Evolutionary conservation across 2,888 invertebrate species (phyloP).

Genomic region (Halictus ligatus): DNA sequence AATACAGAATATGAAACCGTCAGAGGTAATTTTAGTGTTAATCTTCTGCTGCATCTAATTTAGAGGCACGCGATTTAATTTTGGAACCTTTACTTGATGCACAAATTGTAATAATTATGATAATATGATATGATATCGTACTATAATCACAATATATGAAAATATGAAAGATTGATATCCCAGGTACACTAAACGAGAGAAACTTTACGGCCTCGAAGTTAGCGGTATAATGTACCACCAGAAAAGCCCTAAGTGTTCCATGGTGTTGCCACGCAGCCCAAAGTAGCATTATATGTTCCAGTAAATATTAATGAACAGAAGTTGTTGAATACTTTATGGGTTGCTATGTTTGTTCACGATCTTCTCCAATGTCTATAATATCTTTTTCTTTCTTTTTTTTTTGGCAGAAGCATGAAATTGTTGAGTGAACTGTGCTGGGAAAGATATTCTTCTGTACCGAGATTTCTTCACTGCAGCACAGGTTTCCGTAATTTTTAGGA

Average conservation of each 20-base stretch:
- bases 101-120: background rate
- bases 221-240: background rate
- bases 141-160: background rate
- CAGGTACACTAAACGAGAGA: background rate
- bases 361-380: background rate
- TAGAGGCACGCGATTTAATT: background rate
- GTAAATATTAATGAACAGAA: background rate
- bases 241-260: background rate
- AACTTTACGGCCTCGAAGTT: background rate
- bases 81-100: background rate
- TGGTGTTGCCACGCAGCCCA: background rate
- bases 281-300: background rate
- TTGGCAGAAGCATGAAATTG: background rate
- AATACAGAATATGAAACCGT: too few species aligned
- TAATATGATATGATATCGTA: too few species aligned
- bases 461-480: background rate
- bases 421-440: background rate
- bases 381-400: background rate
- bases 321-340: background rate
- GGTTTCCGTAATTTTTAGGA: constrained; percentile 33
- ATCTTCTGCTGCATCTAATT: background rate
- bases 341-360: background rate
- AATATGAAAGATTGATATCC: background rate
- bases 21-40: too few species aligned
- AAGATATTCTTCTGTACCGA: background rate